phyloP scores from a whole-genome alignment of 1,140 invertebrate species.

The Orussus abietinus region DNA sequence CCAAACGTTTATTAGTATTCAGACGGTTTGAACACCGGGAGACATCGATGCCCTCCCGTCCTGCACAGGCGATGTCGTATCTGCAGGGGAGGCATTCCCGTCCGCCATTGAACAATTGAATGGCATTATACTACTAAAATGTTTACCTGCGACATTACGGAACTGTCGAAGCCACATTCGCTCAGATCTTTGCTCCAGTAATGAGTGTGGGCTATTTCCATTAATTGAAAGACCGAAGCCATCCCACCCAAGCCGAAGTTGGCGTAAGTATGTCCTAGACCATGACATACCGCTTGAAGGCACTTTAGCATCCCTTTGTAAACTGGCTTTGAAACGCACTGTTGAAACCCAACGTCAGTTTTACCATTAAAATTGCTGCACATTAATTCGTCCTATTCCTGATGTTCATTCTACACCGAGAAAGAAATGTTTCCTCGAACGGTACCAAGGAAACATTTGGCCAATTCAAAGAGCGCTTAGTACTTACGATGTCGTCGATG shows the following conservation, averaged over 20 bases:
- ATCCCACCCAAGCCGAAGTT: constrained; percentile 95
- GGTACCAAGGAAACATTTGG: no score
- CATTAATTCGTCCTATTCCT: background rate
- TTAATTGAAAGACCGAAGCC: constrained; percentile 93
- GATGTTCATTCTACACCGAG: background rate
- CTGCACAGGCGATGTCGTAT: no score
- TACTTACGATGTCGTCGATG: constrained; percentile 95
- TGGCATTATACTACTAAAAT: constrained; percentile 1
- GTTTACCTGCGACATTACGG: constrained; percentile 54
- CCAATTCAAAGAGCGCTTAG: no score
- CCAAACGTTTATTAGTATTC: background rate
- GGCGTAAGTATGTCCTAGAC: constrained; percentile 86
- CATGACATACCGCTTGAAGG: constrained; percentile 81
- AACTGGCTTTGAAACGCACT: constrained; percentile 83
- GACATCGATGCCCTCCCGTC: no score
- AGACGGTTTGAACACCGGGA: no score
- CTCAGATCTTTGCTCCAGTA: constrained; percentile 89
- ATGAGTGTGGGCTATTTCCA: constrained; percentile 98
- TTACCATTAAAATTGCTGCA: no score
- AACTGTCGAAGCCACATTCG: constrained; percentile 55
- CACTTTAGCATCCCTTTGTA: constrained; percentile 98
- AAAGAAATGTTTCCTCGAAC: constrained; percentile 9
- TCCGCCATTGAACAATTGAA: no score
- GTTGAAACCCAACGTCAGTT: no score
- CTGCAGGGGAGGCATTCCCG: no score